Percentiles rank a stretch among this genome's conserved stretches.
These are phyloP conservation scores for Allygus modestus DNA, from an alignment of 2,888 invertebrate genomes.

Conservation along the genomic window DNA sequence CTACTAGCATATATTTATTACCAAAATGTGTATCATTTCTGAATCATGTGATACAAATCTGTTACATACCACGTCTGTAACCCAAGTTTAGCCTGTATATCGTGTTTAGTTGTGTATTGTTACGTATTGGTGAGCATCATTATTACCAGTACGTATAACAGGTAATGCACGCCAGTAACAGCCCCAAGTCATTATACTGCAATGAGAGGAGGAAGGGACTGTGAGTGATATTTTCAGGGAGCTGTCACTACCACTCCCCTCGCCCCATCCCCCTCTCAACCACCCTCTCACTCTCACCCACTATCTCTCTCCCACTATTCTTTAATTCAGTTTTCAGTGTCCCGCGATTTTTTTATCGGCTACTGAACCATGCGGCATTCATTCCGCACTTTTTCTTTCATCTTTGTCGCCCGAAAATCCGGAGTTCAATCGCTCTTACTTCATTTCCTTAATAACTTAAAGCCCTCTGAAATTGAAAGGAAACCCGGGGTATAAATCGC, in stretches of 20 bases:
- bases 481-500: conserved; percentile 64
- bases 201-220: conserved; percentile 39
- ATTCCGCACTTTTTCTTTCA: conserved; percentile 60
- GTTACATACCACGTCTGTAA: too few relatives aligned
- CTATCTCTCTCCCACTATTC: conserved; percentile 59
- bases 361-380: conserved; percentile 63
- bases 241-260: conserved; percentile 60
- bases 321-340: conserved; percentile 64
- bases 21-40: too few relatives aligned
- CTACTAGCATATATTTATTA: too few relatives aligned
- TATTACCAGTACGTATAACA: neutral
- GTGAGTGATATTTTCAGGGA: conserved; percentile 65
- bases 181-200: conserved; percentile 59
- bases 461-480: conserved; percentile 65
- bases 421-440: conserved; percentile 62
- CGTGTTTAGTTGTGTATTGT: too few relatives aligned
- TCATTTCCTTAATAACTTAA: conserved; percentile 66
- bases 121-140: neutral
- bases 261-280: conserved; percentile 36
- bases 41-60: too few relatives aligned
- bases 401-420: conserved; percentile 54
- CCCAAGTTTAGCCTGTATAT: too few relatives aligned
- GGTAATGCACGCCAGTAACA: neutral
- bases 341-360: conserved; percentile 60
- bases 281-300: conserved; percentile 53